Evolutionary conservation across 2,113 vertebrate species (phyloP).

Genomic region (Grammomys surdaster): DNA sequence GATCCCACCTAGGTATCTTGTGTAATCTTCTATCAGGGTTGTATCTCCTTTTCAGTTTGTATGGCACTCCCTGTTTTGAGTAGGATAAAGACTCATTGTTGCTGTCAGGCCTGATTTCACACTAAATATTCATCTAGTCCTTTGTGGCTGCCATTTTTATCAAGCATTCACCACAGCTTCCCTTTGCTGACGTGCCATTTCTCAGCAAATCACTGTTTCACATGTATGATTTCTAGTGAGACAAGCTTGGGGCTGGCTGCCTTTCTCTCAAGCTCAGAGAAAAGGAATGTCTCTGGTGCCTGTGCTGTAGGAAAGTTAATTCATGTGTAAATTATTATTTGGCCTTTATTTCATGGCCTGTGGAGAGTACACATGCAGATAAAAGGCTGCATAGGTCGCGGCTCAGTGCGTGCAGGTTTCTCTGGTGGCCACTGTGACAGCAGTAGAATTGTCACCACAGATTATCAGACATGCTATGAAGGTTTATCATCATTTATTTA

Average conservation of each 20-base stretch:
- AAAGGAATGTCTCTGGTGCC: conserved; percentile 88
- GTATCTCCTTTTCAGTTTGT: conserved; percentile 86
- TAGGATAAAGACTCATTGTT: conserved; percentile 84
- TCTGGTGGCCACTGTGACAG: conserved; percentile 83
- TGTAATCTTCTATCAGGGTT: conserved; percentile 87
- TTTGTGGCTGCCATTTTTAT: conserved; percentile 88
- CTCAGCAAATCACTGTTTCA: conserved; percentile 75
- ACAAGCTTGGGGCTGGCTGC: conserved; percentile 87
- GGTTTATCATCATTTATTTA: conserved; percentile 86
- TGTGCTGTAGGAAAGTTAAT: conserved; percentile 87
- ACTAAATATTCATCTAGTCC: conserved; percentile 84
- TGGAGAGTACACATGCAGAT: conserved; percentile 90
- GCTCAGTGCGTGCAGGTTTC: conserved; percentile 83
- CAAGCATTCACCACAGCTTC: conserved; percentile 83
- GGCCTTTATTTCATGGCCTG: conserved; percentile 89
- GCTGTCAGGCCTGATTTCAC: conserved; percentile 81
- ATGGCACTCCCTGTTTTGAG: conserved; percentile 85
- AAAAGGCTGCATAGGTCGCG: conserved; percentile 87
- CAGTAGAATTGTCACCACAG: conserved; percentile 87
- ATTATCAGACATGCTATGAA: conserved; percentile 87
- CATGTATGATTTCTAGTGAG: conserved; percentile 87
- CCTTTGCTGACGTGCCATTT: conserved; percentile 82
- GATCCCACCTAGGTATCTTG: conserved; percentile 83
- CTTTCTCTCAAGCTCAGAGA: conserved; percentile 84
- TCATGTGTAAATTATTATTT: conserved; percentile 93